phyloP scores from a whole-genome alignment of 1,140 invertebrate species.

The Oreohelix idahoensis region DNA sequence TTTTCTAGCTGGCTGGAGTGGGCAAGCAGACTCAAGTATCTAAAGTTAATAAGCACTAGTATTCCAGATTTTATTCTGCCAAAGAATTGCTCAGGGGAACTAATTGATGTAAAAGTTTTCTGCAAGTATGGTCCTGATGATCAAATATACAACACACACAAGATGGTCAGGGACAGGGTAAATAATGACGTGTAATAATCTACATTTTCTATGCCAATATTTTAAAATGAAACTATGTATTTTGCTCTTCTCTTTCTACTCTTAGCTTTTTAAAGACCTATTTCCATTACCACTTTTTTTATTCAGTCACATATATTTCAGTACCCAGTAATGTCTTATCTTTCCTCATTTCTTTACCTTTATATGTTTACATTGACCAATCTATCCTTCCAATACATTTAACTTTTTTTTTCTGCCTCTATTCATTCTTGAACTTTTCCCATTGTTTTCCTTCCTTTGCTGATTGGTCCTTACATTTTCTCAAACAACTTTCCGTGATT shows the following conservation, averaged over 20 bases:
- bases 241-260: not conserved
- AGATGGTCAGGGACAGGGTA: constrained; percentile 65
- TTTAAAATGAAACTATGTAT: not conserved
- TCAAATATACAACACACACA: constrained; percentile 65
- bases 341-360: too few species aligned
- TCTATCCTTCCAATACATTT: too few species aligned
- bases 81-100: constrained; percentile 54
- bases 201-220: not conserved
- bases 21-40: constrained; percentile 54
- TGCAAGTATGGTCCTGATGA: constrained; percentile 66
- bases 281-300: too few species aligned
- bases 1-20: constrained; percentile 62
- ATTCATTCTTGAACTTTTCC: too few species aligned
- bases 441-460: too few species aligned
- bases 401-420: too few species aligned
- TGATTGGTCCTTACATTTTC: too few species aligned
- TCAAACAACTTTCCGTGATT: too few species aligned
- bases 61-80: constrained; percentile 63
- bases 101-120: constrained; percentile 68
- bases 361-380: too few species aligned
- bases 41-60: constrained; percentile 58
- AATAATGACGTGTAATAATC: not conserved
- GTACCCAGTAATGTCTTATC: too few species aligned
- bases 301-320: too few species aligned
- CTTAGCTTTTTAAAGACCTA: too few species aligned